Evolutionary conservation across 2,113 vertebrate genomes (phyloP), one percentile per base, ranked within the genome.

Genomic region (Pachycephala philippinensis): DNA sequence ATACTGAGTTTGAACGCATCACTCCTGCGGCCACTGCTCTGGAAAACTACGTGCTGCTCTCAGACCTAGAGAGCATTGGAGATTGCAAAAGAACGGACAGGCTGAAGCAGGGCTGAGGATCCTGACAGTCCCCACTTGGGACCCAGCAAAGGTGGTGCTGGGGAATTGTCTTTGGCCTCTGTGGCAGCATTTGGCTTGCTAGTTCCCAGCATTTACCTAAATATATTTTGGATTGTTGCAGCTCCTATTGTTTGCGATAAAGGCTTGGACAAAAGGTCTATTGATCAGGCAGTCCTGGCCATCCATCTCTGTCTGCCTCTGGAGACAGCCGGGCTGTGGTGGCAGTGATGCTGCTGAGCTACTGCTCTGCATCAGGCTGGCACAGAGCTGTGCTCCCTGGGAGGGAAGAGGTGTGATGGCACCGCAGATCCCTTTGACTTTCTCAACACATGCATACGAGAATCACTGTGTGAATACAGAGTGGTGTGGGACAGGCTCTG

Each of bases 191-290:
- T 76, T 87, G 70, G n/a, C 37, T 56, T 60, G 22, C 49, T 71
- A 12, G 57, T 40, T 84, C 57, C 31, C 19, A 39, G 26, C 64
- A 44, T 81, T 87, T 69, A 31, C 81, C 59, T 22, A 74, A 87
- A 76, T 39, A 61, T 39, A 22, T 61, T 91, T 83, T 42, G 50
- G 27, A 33, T 79, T 75, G 77, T 49, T 79, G 65, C 45, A 39
- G 53, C 28, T 91, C 45, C 57, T 72, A 24, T 63, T 89, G 70
- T 84, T 89, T 72, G 84, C 59, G 91, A 89, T 90, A 87, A 93
- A 94, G 56, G 47, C 56, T 70, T 87, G 86, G 86, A 92, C 91
- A 89, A 70, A 95, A 93, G 84, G 89, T 91, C 93, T 72, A 94
- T 94, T 56, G 96, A 92, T 94, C 91, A 72, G 81, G 74, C 8